Conservation (phyloP, 2,797 vertebrate species). For the Gorsachius magnificus region DNA sequence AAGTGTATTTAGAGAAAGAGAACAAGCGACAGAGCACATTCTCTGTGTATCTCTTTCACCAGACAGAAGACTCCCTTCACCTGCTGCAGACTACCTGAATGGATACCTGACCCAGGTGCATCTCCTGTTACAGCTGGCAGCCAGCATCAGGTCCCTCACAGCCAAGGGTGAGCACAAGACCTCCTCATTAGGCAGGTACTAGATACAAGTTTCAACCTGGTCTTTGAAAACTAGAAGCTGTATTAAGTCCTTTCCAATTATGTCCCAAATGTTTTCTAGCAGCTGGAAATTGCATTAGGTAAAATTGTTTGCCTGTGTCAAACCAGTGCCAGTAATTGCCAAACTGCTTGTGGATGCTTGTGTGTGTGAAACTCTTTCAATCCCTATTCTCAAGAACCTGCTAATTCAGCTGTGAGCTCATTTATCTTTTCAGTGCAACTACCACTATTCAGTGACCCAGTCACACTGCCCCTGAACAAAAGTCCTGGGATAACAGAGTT, state of each 20-base stretch:
- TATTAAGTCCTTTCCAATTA: not conserved
- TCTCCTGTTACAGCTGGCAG: not conserved
- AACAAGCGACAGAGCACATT: accelerated
- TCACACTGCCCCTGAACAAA: not conserved
- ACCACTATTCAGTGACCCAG: not conserved
- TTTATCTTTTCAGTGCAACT: not conserved
- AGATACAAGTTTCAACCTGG: not conserved
- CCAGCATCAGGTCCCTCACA: not conserved
- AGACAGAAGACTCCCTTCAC: not conserved
- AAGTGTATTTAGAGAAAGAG: not conserved
- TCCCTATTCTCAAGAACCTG: not conserved
- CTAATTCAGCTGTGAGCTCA: not conserved
- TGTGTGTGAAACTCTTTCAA: not conserved
- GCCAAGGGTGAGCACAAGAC: not conserved
- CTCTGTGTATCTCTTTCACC: not conserved
- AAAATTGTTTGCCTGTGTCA: not conserved
- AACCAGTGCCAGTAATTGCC: not conserved
- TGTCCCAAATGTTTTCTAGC: not conserved
- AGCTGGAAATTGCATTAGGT: not conserved
- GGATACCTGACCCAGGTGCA: accelerated
- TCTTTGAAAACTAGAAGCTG: not conserved
- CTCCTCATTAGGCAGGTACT: not conserved
- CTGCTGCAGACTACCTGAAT: not conserved
- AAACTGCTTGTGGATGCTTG: not conserved
- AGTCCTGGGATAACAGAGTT: not conserved